phyloP scores from a whole-genome alignment of 2,888 invertebrate species.

The Callyntrura sp. region DNA sequence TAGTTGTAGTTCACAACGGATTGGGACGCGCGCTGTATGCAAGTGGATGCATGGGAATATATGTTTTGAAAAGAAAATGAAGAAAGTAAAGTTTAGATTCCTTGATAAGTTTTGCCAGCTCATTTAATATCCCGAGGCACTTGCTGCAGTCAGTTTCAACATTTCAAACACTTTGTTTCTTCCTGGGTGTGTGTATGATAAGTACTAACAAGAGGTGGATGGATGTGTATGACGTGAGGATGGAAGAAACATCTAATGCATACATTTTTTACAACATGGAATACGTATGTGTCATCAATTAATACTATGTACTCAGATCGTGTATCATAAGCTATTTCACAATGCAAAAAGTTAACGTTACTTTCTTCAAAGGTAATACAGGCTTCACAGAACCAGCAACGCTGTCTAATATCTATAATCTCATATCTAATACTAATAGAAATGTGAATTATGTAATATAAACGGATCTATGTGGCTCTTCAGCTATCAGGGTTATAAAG shows the following conservation, averaged over 20 bases:
- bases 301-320: not conserved
- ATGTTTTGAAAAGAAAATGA: conserved; percentile 11
- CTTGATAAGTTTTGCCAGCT: conserved; percentile 59
- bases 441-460: too few relatives aligned
- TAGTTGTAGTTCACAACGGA: not conserved
- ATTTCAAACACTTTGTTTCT: conserved; percentile 36
- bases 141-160: conserved; percentile 6
- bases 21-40: not conserved
- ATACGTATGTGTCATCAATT: not conserved
- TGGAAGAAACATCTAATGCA: not conserved
- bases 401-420: too few relatives aligned
- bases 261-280: not conserved
- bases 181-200: not conserved
- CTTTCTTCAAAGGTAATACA: too few relatives aligned
- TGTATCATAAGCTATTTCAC: too few relatives aligned
- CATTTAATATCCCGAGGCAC: conserved; percentile 54
- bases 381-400: too few relatives aligned
- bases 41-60: conserved; percentile 5
- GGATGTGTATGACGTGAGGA: too few relatives aligned
- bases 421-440: too few relatives aligned
- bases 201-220: too few relatives aligned
- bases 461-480: too few relatives aligned
- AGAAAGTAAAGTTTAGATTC: conserved; percentile 41
- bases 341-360: too few relatives aligned
- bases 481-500: too few relatives aligned